Base-by-base conservation (phyloP, 2,888 invertebrate genomes). In the Chironomus tentans region DNA sequence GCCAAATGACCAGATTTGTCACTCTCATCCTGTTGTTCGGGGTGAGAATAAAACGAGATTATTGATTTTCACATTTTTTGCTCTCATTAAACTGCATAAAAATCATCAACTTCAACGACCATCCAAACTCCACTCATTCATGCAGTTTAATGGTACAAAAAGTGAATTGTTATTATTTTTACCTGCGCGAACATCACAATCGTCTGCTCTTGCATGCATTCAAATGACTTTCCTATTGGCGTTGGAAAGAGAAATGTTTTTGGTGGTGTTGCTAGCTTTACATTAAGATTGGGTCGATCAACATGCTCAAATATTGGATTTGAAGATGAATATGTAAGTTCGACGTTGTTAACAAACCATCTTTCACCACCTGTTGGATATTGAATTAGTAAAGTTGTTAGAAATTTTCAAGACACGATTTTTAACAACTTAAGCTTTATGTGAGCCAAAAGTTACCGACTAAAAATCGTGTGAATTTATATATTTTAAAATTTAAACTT, bases 351-450 rank as follows among this genome's bases (percentile, higher is more conserved):
- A 1, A 93, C 90, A 82, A 93, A 95, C 95, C 95, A 96, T 79
- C 92, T 87, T 81, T 95, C 94, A 5, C 94, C 94, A 4, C 94
- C 94, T 28, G 93, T 92, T 1, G 94, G 93, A 93, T 94, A 13
- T 47, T 56, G 18, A 62, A 10, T 10, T 10, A 10, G 7, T 28
- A 6, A 46, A 68, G 68, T 28, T 28, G 10, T 65, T n/a, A n/a
- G n/a, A n/a, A n/a, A n/a, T n/a, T n/a, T n/a, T n/a, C n/a, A n/a
- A n/a, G n/a, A 28, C 28, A 28, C 28, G 5, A 28, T 28, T 28
- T 28, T 28, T 4, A 28, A 1, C 28, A 5, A 2, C 2, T 50
- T 50, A 50, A 3, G 15, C 13, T 50, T 50, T 12, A 50, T 50
- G 4, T 50, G 50, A 50, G 50, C 15, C 1, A 15, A 15, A 48